A percentile compares a stretch with the other conserved stretches of the same genome.
phyloP scores from a whole-genome alignment of 2,888 invertebrate species.

The Beris morrisii region DNA sequence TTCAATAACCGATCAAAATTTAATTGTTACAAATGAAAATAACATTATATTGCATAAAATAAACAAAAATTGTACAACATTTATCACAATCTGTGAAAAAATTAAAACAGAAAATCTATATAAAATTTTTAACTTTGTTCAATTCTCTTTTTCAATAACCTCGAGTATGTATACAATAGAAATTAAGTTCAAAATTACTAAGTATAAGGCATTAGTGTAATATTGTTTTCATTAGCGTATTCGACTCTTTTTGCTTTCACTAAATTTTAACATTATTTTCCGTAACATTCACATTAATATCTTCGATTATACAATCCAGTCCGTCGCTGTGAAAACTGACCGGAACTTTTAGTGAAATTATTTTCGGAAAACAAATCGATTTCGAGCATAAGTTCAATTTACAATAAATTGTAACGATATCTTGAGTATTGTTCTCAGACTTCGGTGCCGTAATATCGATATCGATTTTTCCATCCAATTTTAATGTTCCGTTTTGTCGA shows the following conservation, averaged over 20 bases:
- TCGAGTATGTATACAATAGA: constrained; percentile 4
- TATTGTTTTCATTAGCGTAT: constrained; percentile 4
- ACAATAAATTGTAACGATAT: constrained; percentile 34
- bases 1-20: neutral
- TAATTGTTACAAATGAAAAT: constrained; percentile 7
- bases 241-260: neutral
- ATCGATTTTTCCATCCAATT: constrained; percentile 33
- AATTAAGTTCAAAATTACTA: neutral
- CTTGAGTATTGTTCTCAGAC: constrained; percentile 17
- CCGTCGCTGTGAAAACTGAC: constrained; percentile 35
- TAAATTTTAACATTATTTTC: constrained; percentile 25
- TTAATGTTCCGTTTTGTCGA: constrained; percentile 35
- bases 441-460: constrained; percentile 36
- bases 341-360: constrained; percentile 36
- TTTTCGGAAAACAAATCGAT: constrained; percentile 37
- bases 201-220: constrained; percentile 1
- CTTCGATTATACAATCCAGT: constrained; percentile 38
- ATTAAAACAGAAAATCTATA: neutral
- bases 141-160: neutral
- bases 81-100: constrained; percentile 6
- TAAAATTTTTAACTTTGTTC: no score
- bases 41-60: constrained; percentile 24
- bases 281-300: constrained; percentile 33
- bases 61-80: constrained; percentile 5
- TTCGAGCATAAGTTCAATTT: constrained; percentile 39